phyloP scores from a whole-genome alignment of 2,888 invertebrate species.

The Leptinotarsa peninsularis region DNA sequence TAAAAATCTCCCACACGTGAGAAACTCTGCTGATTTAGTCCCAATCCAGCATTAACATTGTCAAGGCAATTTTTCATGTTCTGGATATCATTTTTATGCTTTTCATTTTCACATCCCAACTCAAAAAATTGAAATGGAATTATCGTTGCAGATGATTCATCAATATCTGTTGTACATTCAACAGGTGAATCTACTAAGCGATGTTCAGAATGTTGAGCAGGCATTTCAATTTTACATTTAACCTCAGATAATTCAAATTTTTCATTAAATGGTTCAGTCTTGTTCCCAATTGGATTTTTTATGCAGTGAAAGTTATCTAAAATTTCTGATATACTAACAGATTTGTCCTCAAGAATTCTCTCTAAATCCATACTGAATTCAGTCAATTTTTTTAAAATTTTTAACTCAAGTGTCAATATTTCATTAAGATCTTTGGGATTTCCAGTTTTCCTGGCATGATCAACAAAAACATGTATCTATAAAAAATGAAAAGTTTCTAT shows the following conservation, averaged over 20 bases:
- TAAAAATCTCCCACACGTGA: constrained; percentile 36
- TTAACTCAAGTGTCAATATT: constrained; percentile 32
- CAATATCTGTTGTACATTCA: not conserved
- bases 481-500: not conserved
- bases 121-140: constrained; percentile 12
- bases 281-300: not conserved
- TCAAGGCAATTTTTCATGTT: constrained; percentile 27
- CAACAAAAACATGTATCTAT: constrained; percentile 23
- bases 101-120: constrained; percentile 1
- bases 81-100: constrained; percentile 25
- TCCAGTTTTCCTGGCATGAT: constrained; percentile 24
- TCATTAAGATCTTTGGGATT: constrained; percentile 30
- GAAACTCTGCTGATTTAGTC: constrained; percentile 30
- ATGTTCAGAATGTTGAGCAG: not conserved
- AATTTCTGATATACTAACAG: constrained; percentile 18
- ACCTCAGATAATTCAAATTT: not conserved
- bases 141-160: not conserved
- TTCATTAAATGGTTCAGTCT: not conserved
- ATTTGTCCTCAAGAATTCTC: constrained; percentile 31
- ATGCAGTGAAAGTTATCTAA: not conserved
- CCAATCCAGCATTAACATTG: constrained; percentile 30
- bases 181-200: not conserved
- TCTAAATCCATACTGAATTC: constrained; percentile 41
- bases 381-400: constrained; percentile 39
- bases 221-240: not conserved